Evolutionary conservation across 92 coral and sea anemone genomes (phyloP).

Genomic region (Chrysogorgia sp.): DNA sequence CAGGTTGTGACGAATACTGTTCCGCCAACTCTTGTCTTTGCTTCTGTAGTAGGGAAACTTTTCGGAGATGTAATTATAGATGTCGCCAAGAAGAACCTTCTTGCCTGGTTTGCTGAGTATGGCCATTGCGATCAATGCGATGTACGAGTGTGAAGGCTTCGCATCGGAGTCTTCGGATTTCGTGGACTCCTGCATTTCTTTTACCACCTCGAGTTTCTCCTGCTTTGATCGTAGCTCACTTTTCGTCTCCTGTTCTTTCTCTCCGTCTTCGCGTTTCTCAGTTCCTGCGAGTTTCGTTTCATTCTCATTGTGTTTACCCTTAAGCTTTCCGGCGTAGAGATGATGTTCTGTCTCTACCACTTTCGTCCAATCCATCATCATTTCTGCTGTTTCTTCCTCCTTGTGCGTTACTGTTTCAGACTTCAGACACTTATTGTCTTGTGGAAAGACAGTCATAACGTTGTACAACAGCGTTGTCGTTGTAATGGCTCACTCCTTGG

Average conservation of each 20-base stretch:
- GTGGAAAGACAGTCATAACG: constrained; percentile 39
- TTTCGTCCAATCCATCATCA: constrained; percentile 31
- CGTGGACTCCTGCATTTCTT: constrained; percentile 38
- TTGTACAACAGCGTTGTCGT: background rate
- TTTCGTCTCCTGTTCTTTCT: background rate
- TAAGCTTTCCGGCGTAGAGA: background rate
- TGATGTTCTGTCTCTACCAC: background rate
- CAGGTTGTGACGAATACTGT: constrained; percentile 92
- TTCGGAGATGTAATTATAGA: constrained; percentile 92
- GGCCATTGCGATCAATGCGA: constrained; percentile 98
- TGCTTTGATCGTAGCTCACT: background rate
- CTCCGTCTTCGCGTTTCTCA: background rate
- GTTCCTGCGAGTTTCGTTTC: background rate
- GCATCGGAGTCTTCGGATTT: constrained; percentile 79
- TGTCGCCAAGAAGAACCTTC: constrained; percentile 95
- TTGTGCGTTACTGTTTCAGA: background rate
- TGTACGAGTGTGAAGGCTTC: constrained; percentile 95
- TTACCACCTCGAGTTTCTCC: background rate
- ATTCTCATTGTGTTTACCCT: background rate
- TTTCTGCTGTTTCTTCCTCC: background rate
- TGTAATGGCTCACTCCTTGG: background rate
- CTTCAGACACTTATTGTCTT: background rate
- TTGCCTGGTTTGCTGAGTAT: constrained; percentile 84
- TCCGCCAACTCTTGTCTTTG: constrained; percentile 99
- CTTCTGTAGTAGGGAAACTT: constrained; percentile 94